phyloP scores from a whole-genome alignment of 2,797 vertebrate genomes.

The Choloepus didactylus region DNA sequence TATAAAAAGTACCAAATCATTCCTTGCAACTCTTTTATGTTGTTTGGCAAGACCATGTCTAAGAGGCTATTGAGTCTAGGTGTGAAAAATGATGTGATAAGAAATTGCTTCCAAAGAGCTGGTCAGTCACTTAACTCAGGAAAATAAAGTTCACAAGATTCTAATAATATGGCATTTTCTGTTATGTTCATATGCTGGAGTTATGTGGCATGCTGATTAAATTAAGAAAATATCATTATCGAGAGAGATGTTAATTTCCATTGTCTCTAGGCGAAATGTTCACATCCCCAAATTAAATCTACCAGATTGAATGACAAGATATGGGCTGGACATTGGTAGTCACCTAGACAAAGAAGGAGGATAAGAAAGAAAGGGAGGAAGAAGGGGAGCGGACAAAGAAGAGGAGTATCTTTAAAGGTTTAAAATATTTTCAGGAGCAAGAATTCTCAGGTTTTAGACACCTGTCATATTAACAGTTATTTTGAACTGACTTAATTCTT shows the following conservation, averaged over 20 bases:
- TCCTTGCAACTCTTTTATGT: background rate
- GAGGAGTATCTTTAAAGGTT: background rate
- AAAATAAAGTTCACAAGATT: constrained; percentile 16
- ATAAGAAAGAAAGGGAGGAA: background rate
- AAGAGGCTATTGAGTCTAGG: background rate
- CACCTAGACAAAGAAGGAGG: background rate
- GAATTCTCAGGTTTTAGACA: background rate
- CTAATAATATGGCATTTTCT: background rate
- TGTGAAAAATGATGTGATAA: background rate
- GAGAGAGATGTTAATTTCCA: background rate
- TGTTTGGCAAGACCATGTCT: background rate
- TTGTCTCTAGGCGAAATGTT: background rate
- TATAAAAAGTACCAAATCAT: constrained; percentile 14
- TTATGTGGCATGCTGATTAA: background rate
- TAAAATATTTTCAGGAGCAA: constrained; percentile 47
- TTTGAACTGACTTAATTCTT: constrained; percentile 42
- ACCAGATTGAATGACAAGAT: background rate
- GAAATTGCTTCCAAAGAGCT: background rate
- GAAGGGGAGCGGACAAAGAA: background rate
- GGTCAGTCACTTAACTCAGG: background rate
- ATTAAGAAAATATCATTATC: constrained; percentile 21
- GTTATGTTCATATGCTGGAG: background rate
- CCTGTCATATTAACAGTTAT: background rate
- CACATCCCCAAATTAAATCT: constrained; percentile 16
- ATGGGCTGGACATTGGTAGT: background rate